A percentile compares a stretch with the other conserved stretches of the same genome.
These are phyloP conservation scores for Diachasmimorpha longicaudata DNA, from an alignment of 1,140 invertebrate genomes.

Conservation along the genomic window DNA sequence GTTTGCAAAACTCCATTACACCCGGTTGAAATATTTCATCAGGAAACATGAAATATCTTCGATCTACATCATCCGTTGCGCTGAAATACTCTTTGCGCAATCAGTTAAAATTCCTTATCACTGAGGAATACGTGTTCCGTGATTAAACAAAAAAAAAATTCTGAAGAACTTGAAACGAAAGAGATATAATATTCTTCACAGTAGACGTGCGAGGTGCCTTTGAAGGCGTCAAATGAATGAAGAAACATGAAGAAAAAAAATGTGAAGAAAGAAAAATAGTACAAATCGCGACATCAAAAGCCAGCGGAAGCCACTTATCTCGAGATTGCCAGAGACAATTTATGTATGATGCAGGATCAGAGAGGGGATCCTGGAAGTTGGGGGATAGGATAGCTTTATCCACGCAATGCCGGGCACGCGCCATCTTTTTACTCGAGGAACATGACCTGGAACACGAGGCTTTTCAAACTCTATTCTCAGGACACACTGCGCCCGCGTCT, in stretches of 20 bases:
- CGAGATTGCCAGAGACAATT: not conserved
- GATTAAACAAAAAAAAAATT: not conserved
- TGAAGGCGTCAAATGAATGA: not conserved
- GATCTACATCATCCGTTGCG: too few species aligned
- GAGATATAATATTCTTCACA: not conserved
- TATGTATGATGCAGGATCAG: not conserved
- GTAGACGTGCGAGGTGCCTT: not conserved
- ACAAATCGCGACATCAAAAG: not conserved
- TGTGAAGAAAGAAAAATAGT: not conserved
- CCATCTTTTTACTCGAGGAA: slow-evolving; percentile 15
- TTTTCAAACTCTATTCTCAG: slow-evolving; percentile 20
- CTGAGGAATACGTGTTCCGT: not conserved
- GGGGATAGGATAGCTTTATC: not conserved
- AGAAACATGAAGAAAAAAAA: not conserved
- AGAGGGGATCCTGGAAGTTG: not conserved
- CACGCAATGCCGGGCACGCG: slow-evolving; percentile 20
- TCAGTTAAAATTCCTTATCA: not conserved
- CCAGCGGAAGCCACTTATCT: too few species aligned
- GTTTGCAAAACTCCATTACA: too few species aligned
- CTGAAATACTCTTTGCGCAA: not conserved
- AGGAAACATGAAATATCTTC: too few species aligned
- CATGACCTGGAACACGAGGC: slow-evolving; percentile 18
- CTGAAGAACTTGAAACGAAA: not conserved
- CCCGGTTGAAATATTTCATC: too few species aligned
- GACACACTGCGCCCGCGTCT: not conserved